A percentile compares a stretch with the other conserved stretches of the same genome.
Evolutionary conservation across 2,113 vertebrate species (phyloP).

Genomic region (Prolemur simus): DNA sequence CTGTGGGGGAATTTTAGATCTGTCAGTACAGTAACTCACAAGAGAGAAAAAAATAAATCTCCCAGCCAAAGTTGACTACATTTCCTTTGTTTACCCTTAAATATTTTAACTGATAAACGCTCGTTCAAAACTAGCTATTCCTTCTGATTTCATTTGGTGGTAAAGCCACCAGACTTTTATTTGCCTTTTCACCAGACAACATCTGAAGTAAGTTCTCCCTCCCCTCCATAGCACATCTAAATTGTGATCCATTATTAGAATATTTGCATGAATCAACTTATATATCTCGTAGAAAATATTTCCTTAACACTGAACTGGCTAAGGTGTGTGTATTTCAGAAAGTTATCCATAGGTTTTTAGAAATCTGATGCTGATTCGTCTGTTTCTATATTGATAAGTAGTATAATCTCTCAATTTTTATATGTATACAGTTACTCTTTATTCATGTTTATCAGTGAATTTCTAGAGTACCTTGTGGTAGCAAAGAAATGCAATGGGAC

Average conservation of each 20-base stretch:
- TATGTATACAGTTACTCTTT: not conserved
- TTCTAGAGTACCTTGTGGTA: not conserved
- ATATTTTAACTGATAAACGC: not conserved
- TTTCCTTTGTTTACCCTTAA: not conserved
- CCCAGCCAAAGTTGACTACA: not conserved
- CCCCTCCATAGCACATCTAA: not conserved
- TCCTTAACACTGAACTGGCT: not conserved
- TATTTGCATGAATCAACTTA: not conserved
- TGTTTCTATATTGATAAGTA: conserved; percentile 27
- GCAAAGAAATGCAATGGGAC: not conserved
- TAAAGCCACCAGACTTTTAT: not conserved
- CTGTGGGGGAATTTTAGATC: not conserved
- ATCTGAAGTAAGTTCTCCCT: not conserved
- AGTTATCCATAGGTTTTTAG: not conserved
- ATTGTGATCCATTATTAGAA: not conserved
- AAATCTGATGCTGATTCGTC: not conserved
- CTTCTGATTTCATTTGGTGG: not conserved
- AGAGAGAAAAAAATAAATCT: not conserved
- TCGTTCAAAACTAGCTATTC: not conserved
- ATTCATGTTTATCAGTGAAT: not conserved
- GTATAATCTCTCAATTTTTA: not conserved
- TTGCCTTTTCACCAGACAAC: not conserved
- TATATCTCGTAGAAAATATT: not conserved
- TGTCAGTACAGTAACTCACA: not conserved
- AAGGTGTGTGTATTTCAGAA: not conserved